Conservation (phyloP, 30 jellyfish, hydroid and myxozoan genomes). For the Hydractinia symbiolongicarpus region DNA sequence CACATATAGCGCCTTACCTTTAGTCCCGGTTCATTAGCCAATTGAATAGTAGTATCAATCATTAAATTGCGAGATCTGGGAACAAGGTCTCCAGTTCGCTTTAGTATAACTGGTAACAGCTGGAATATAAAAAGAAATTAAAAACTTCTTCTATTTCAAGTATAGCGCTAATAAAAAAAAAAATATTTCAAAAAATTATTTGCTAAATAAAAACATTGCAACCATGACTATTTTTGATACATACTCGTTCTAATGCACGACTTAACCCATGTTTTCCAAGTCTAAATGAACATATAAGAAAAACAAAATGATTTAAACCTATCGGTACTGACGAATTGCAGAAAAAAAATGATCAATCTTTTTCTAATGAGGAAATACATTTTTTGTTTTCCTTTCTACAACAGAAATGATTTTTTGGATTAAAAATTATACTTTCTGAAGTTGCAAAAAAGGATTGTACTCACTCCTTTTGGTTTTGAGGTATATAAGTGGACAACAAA, state of each 20-base stretch:
- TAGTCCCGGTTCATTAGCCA: constrained; percentile 47
- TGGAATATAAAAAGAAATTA: not conserved
- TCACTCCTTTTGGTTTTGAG: constrained; percentile 5
- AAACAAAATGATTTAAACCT: too few species aligned
- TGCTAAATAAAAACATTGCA: not conserved
- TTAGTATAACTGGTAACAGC: constrained; percentile 52
- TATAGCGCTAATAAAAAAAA: not conserved
- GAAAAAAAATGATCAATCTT: too few species aligned
- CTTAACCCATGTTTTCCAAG: too few species aligned
- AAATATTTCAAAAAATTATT: not conserved
- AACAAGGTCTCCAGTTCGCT: constrained; percentile 64
- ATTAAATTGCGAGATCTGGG: constrained; percentile 59
- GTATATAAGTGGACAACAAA: constrained; percentile 37
- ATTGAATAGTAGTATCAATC: constrained; percentile 29
- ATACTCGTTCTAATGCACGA: too few species aligned
- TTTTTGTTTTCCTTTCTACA: too few species aligned
- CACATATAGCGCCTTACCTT: constrained; percentile 39
- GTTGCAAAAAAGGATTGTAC: too few species aligned
- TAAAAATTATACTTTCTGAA: too few species aligned
- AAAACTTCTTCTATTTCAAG: not conserved
- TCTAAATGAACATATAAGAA: too few species aligned
- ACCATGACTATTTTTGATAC: not conserved
- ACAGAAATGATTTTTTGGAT: too few species aligned
- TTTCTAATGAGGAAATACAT: too few species aligned
- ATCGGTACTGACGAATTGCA: too few species aligned